Percentiles rank a stretch among this genome's conserved stretches.
Conservation (phyloP, 2,797 vertebrate species). For the Sebastes kiyomatsui region DNA sequence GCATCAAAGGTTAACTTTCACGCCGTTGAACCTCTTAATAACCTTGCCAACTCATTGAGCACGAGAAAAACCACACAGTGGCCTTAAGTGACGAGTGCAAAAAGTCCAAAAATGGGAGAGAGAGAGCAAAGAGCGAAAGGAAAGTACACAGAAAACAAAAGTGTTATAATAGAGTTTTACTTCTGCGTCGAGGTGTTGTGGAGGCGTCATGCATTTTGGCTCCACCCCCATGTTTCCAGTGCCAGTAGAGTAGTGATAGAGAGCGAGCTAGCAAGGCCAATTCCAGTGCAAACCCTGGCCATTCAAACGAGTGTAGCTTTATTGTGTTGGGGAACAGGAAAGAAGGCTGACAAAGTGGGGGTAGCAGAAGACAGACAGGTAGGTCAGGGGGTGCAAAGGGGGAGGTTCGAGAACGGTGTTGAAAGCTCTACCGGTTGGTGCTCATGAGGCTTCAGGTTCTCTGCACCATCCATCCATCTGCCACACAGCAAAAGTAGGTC, state of each 20-base stretch:
- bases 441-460: constrained; percentile 39
- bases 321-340: background rate
- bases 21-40: constrained; percentile 19
- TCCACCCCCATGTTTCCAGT: background rate
- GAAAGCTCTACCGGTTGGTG: constrained; percentile 32
- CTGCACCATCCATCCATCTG: constrained; percentile 45
- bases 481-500: constrained; percentile 65
- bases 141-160: background rate
- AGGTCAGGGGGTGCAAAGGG: background rate
- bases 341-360: background rate
- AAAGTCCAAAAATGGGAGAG: background rate
- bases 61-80: constrained; percentile 13
- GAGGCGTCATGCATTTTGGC: background rate
- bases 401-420: background rate
- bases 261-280: background rate
- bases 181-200: background rate
- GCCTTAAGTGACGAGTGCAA: background rate
- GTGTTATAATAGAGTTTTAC: background rate
- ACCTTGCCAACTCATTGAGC: constrained; percentile 21
- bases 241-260: background rate
- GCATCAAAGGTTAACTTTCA: constrained; percentile 29
- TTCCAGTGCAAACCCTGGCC: background rate
- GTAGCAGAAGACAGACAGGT: background rate
- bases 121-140: background rate
- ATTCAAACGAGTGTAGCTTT: background rate